A percentile compares a stretch with the other conserved stretches of the same genome.
phyloP scores from a whole-genome alignment of 2,888 invertebrate species.

The Asteroscopus sphinx region DNA sequence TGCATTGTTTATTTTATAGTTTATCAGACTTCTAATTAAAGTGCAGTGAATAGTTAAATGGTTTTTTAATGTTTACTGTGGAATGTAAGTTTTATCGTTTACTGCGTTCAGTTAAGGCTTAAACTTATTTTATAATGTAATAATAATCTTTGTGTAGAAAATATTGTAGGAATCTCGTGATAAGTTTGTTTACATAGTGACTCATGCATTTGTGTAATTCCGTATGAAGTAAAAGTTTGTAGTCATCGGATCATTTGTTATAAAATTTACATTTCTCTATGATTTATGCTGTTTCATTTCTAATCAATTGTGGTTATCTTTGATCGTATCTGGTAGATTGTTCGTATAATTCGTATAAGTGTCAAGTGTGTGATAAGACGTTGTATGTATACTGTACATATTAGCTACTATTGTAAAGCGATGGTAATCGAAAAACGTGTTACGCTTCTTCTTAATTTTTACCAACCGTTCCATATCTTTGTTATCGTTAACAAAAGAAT shows the following conservation, averaged over 20 bases:
- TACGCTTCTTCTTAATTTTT: slow-evolving; percentile 23
- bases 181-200: slow-evolving; percentile 28
- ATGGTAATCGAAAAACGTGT: slow-evolving; percentile 32
- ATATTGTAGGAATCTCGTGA: slow-evolving; percentile 18
- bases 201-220: slow-evolving; percentile 26
- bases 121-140: slow-evolving; percentile 26
- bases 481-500: slow-evolving; percentile 30
- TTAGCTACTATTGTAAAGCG: slow-evolving; percentile 21
- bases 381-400: slow-evolving; percentile 32
- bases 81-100: slow-evolving; percentile 79
- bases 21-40: slow-evolving; percentile 82
- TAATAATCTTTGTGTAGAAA: slow-evolving; percentile 33
- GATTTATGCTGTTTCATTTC: slow-evolving; percentile 36
- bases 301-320: slow-evolving; percentile 45
- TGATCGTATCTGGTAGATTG: slow-evolving; percentile 41
- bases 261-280: slow-evolving; percentile 30
- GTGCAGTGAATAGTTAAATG: slow-evolving; percentile 71
- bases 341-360: slow-evolving; percentile 44
- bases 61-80: slow-evolving; percentile 78
- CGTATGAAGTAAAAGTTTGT: slow-evolving; percentile 29
- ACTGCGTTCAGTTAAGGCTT: slow-evolving; percentile 24
- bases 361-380: slow-evolving; percentile 52
- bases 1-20: slow-evolving; percentile 74
- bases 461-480: slow-evolving; percentile 22
- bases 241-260: slow-evolving; percentile 26